Base-by-base conservation (phyloP, 1,140 invertebrate genomes). In the Rhopalosiphum padi region DNA sequence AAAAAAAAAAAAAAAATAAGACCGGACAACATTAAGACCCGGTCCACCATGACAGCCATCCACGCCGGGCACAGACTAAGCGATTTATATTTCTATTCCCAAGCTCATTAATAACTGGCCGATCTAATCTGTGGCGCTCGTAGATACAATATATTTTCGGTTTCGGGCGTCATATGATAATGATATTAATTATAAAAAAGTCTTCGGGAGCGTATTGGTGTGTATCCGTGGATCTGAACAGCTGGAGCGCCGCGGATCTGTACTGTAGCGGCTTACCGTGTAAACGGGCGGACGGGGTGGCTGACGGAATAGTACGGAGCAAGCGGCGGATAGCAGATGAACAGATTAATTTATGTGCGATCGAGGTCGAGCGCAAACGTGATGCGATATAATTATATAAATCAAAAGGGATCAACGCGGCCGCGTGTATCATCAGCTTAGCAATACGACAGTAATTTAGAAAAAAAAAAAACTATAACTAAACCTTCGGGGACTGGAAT, bases 51-150 rank as follows among this genome's bases (percentile, higher is more conserved):
- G 21, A 83, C 23, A 25, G 18, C 43, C 18, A 6, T 46, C 18
- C 46, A 15, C 37, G 37, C 37, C 2, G 41, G 1, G 30, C n/a
- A 48, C 46, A 82, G 7, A 48, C 1, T 35, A 21, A 92, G 35
- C 83, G 46, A 83, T 92, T 92, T 92, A 53, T 83, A 83, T 91
- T 92, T 77, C 1, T 48, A 25, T 85, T 92, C 91, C 23, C 91
- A 25, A 15, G 46, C 77, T 83, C 91, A 92, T 92, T 92, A 92
- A 92, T 92, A 92, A 92, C 51, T 46, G 8, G n/a, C n/a, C 77
- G 22, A 92, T 92, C 83, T 82, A 92, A 92, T 92, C 90, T 53
- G 77, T 53, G 77, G 68, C 43, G n/a, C 21, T 25, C 21, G n/a
- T 5, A 30, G 46, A 92, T 92, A 92, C 30, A 2, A n/a, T 77